A percentile compares a stretch with the other conserved stretches of the same genome.
These are phyloP conservation scores for Scomber colias DNA, from an alignment of 2,113 vertebrate genomes.

Conservation along the genomic window DNA sequence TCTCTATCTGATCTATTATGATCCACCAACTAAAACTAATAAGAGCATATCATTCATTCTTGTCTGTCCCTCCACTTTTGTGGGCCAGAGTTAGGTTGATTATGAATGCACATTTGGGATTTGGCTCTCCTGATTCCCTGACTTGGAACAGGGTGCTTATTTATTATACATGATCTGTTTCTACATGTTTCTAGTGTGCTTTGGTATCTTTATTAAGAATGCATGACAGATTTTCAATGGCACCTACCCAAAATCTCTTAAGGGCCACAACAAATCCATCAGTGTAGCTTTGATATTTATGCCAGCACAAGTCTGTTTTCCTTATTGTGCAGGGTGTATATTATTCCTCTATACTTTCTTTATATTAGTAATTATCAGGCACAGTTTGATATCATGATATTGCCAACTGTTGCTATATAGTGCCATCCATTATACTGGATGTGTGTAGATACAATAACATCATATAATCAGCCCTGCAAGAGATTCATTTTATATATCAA, in stretches of 20 bases:
- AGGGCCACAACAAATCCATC: not conserved
- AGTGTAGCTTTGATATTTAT: not conserved
- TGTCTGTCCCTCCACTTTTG: conserved; percentile 8
- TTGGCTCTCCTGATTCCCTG: not conserved
- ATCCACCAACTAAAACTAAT: conserved; percentile 53
- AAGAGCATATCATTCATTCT: conserved; percentile 28
- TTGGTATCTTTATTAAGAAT: conserved; percentile 2
- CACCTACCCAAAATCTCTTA: not conserved
- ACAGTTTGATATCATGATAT: no score
- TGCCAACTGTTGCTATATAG: no score
- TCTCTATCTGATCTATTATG: conserved; percentile 55
- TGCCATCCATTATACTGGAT: no score
- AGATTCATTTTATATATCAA: no score
- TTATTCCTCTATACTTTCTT: no score
- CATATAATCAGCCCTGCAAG: no score
- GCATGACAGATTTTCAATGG: not conserved
- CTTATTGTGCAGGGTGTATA: no score
- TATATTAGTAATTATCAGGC: no score
- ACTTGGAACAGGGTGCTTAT: conserved; percentile 4
- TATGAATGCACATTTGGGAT: conserved; percentile 34
- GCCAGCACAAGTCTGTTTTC: not conserved
- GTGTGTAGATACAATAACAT: no score
- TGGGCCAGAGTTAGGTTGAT: conserved; percentile 38
- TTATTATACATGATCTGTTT: conserved; percentile 36
- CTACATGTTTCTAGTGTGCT: not conserved